Evolutionary conservation across 2,797 vertebrate genomes (phyloP).

Genomic region (Perodicticus potto): DNA sequence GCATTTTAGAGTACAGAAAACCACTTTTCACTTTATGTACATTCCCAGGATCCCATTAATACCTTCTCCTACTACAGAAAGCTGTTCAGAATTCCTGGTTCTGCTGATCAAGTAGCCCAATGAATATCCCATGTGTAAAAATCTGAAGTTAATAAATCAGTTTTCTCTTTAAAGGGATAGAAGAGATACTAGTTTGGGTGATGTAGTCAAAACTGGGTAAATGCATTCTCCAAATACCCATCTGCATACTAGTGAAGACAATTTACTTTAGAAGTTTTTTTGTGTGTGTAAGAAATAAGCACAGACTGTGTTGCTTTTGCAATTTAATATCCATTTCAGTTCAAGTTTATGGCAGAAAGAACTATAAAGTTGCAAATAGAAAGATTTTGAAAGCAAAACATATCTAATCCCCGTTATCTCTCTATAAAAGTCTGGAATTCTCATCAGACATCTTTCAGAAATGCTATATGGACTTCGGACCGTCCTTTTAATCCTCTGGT

Average conservation of each 20-base stretch:
- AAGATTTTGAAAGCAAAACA: constrained; percentile 63
- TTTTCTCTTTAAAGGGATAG: neutral
- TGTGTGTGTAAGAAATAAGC: neutral
- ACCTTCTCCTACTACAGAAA: neutral
- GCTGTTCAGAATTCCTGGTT: neutral
- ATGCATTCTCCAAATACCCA: neutral
- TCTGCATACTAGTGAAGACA: neutral
- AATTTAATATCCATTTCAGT: constrained; percentile 57
- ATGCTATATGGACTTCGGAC: constrained; percentile 43
- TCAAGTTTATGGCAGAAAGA: constrained; percentile 61
- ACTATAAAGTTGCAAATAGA: constrained; percentile 65
- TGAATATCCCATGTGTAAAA: neutral
- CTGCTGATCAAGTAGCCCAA: neutral
- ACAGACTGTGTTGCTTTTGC: constrained; percentile 21
- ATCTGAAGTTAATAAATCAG: neutral
- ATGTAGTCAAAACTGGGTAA: neutral
- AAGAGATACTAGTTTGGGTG: neutral
- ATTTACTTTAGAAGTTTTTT: neutral
- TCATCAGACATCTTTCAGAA: constrained; percentile 9
- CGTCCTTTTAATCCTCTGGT: neutral
- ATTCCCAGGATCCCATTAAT: rapidly evolving
- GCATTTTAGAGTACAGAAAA: neutral
- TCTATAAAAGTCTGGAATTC: constrained; percentile 66
- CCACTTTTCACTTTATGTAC: neutral
- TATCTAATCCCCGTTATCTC: constrained; percentile 36